Base-by-base conservation (phyloP, 2,113 vertebrate genomes). In the Antigone vipio region DNA sequence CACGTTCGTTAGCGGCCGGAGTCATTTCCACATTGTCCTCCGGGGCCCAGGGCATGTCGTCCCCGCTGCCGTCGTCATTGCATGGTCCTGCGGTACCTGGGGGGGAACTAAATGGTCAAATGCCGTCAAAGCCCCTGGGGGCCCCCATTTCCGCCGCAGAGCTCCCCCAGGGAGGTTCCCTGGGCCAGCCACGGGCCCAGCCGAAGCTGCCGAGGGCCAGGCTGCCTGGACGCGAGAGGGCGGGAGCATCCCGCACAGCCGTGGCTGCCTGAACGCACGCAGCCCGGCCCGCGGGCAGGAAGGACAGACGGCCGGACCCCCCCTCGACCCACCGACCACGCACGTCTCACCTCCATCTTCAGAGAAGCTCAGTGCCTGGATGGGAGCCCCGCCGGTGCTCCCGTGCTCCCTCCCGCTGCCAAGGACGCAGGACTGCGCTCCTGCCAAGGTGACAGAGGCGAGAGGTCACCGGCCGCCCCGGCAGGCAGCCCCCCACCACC, bases 291-390 rank as follows among this genome's bases (percentile, higher is more conserved):
- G 16, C 44, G 44, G 53, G 18, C 45, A 29, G 21, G 11, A 9
- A 15, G 15, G 52, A 34, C 44, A 21, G 30, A 22, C 1, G 2
- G 17, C 5, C 0, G 3, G 47, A 8, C 12, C 9, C 42, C 9
- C 24, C 35, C 11, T 4, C 50, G 38, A 8, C 40, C 50, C 24
- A 1, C 24, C 1, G 5, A 29, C 24, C 16, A 2, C 2, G 5
- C 23, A 18, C 11, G 1, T 11, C 98, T 97, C 94, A 98, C 98
- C 97, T 92, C 91, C 56, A 3, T 95, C 89, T 45, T 74, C 90
- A 4, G 96, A 96, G 84, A 95, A 88, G 83, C 72, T 81, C 17
- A 95, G 93, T 0, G 34, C 93, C 4, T 38, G 89, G 9, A 74
- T 27, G 0, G 91, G 97, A 12, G 26, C 85, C 13, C 9, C 3